Evolutionary conservation across 1,140 invertebrate genomes (phyloP), one percentile per base, ranked within the genome.

Genomic region (Artemia franciscana): DNA sequence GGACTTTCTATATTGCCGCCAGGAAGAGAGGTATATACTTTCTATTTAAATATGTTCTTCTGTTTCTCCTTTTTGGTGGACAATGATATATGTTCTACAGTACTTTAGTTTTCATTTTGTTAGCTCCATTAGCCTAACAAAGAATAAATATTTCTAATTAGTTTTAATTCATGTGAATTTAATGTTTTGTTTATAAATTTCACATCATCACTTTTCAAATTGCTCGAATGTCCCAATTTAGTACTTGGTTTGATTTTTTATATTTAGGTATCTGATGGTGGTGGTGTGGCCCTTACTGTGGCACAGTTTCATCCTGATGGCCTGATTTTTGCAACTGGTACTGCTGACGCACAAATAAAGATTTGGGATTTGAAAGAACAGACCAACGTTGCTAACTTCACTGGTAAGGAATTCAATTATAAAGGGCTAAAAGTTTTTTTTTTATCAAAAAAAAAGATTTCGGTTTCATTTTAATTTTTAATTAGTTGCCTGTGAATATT

Each of bases 301-400:
- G 94, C 92, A 1, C 91, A 98, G 72, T 96, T 98, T 73, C 96
- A 99, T 80, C 96, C 96, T 62, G 96, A 99, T 74, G 96, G 96
- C 70, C 78, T 98, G 26, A 98, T 99, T 76, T 98, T 98, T 75
- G 96, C 92, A 59, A 97, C 92, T 23, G 96, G 96, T 23, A 96
- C 92, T 0, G 84, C 87, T 23, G 91, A 96, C 76, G 90, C 91
- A 0, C 82, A 92, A 70, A 88, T 97, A 2, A 97, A 97, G 75
- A 98, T 99, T 73, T 99, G 96, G 96, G 95, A 99, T 81, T 78
- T 99, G 66, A 98, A 98, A 73, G 93, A 97, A 72, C 86, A 95
- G 71, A 86, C 84, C 59, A 98, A 98, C 74, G 94, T 98, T 3
- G 95, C 95, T 15, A 95, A 96, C 73, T 99, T 99, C 76, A 88